A percentile compares a stretch with the other conserved stretches of the same genome.
phyloP scores from a whole-genome alignment of 2,888 invertebrate genomes.

The Dryobota labecula region DNA sequence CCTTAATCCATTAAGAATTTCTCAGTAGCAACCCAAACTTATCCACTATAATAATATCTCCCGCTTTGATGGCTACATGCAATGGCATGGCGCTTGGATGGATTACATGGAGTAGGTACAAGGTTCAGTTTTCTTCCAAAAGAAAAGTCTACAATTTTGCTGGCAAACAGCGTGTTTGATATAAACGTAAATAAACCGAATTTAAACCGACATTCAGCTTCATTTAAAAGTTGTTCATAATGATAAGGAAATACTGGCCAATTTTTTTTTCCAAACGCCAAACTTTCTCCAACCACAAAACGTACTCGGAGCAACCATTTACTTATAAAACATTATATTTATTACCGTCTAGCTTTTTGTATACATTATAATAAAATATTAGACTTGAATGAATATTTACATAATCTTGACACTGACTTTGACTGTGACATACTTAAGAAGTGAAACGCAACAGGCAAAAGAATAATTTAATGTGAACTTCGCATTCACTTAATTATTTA shows the following conservation, averaged over 20 bases:
- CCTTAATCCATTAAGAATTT: no score
- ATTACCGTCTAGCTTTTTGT: conserved; percentile 11
- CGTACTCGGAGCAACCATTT: conserved; percentile 15
- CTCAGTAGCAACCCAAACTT: no score
- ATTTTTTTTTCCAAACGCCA: background rate
- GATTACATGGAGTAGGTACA: no score
- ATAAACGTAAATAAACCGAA: background rate
- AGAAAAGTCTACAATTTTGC: no score
- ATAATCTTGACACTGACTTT: conserved; percentile 28
- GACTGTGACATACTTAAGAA: conserved; percentile 32
- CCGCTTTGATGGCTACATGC: no score
- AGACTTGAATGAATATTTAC: conserved; percentile 41
- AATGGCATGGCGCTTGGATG: no score
- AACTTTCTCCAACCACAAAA: conserved; percentile 10
- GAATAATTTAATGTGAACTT: background rate
- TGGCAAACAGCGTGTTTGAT: no score
- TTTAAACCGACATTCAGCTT: background rate
- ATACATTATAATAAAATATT: conserved; percentile 1
- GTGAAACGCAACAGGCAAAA: conserved; percentile 17
- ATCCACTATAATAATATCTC: no score
- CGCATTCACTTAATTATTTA: background rate
- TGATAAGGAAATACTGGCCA: background rate
- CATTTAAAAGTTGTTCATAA: background rate
- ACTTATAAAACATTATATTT: conserved; percentile 14
- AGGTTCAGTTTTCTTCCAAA: no score